Percentiles rank a stretch among this genome's conserved stretches.
These are phyloP conservation scores for Sebastes iracundus DNA, from an alignment of 2,797 vertebrate species.

Conservation along the genomic window DNA sequence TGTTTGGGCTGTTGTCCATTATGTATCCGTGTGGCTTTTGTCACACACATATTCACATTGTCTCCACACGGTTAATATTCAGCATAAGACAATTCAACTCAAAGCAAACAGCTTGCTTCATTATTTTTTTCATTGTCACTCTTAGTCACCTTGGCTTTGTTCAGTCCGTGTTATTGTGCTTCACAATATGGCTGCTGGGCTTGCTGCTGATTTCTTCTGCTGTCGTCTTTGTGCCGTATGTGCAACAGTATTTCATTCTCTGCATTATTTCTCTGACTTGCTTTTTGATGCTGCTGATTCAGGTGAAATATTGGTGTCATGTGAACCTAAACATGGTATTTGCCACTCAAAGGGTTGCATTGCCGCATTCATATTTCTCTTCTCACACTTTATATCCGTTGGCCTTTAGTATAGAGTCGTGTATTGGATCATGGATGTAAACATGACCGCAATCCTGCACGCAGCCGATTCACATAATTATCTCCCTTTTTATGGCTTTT, in stretches of 20 bases:
- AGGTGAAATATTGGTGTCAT: neutral
- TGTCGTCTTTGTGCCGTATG: neutral
- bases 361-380: neutral
- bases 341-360: neutral
- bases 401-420: neutral
- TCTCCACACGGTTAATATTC: neutral
- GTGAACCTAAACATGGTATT: neutral
- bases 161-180: neutral
- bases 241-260: neutral
- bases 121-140: neutral
- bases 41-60: neutral
- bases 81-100: neutral
- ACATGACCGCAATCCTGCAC: neutral
- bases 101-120: neutral
- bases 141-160: neutral
- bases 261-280: neutral
- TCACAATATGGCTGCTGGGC: neutral
- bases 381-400: neutral
- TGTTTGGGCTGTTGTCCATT: neutral
- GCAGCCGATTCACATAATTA: neutral
- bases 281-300: neutral
- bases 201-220: neutral
- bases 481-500: neutral
- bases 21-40: neutral
- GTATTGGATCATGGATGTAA: neutral